Evolutionary conservation across 1,140 invertebrate genomes (phyloP), one percentile per base, ranked within the genome.

Genomic region (Pygmarrhopalites habei): DNA sequence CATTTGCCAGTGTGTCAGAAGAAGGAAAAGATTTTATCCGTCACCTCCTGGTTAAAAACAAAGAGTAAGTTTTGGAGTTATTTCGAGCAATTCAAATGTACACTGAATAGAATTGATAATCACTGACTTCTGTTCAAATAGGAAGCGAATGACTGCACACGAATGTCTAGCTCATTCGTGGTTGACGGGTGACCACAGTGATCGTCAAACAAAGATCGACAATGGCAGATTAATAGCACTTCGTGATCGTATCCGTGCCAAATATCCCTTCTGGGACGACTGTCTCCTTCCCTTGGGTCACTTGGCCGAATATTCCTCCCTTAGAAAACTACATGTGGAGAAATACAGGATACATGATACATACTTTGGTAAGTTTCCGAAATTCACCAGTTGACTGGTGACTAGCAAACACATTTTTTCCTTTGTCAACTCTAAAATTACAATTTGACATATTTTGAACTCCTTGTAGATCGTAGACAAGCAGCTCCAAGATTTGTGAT

Each of bases 11-110:
- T 71, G 90, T 99, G 51, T 98, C 95, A 1, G 90, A 94, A 49
- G 91, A 97, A 76, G 97, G 88, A 67, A 97, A 95, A 80, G 97
- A 99, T 79, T 99, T 99, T 75, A 99, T 99, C 76, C 83, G 86
- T 59, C 85, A 88, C 73, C 80, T 99, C 60, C 81, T 99, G 1
- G 77, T 95, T 29, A 94, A 93, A 76, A 92, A 92, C 74, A 96
- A 96, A 78, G 91, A 95, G 87, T 92, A 78, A 80, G 32, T n/a
- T n/a, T n/a, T 35, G 32, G 15, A 35, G 5, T 35, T n/a, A n/a
- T n/a, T n/a, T n/a, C n/a, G n/a, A n/a, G n/a, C n/a, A n/a, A n/a
- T n/a, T n/a, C n/a, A n/a, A n/a, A n/a, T n/a, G n/a, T n/a, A n/a
- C n/a, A n/a, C n/a, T n/a, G n/a, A n/a, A 15, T n/a, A 15, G 14